Conservation (phyloP, 2,113 vertebrate species). For the Prinia subflava region DNA sequence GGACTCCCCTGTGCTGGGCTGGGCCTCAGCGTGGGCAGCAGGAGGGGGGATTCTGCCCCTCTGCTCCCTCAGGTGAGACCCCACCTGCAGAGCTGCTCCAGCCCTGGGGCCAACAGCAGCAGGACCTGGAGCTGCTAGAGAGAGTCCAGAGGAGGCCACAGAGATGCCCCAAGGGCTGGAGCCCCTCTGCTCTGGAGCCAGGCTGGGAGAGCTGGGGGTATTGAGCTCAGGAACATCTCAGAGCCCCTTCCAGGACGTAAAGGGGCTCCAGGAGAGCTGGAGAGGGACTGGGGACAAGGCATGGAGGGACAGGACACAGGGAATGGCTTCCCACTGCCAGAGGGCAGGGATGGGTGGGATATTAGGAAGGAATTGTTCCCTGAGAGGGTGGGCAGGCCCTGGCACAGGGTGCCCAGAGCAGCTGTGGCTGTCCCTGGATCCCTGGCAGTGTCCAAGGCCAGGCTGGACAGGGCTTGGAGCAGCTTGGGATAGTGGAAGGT, state of each 20-base stretch:
- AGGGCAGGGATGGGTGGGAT: too few species aligned
- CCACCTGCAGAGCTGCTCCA: background rate
- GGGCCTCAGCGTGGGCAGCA: background rate
- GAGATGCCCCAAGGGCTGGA: background rate
- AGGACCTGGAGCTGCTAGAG: background rate
- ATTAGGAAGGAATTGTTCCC: too few species aligned
- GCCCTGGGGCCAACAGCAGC: background rate
- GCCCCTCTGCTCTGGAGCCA: background rate
- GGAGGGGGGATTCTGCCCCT: background rate
- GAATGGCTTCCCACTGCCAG: too few species aligned
- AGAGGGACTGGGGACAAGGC: background rate
- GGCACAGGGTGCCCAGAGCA: too few species aligned
- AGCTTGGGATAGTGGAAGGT: background rate
- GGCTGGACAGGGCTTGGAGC: accelerated
- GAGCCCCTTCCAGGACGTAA: background rate
- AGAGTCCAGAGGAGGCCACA: accelerated
- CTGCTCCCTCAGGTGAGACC: background rate
- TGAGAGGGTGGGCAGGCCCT: too few species aligned
- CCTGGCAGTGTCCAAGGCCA: background rate
- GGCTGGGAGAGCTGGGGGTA: background rate
- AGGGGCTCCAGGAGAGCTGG: background rate
- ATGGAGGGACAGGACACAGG: accelerated
- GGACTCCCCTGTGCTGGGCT: background rate
- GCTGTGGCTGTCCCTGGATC: background rate
- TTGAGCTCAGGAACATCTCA: background rate